These are phyloP conservation scores for Ptychochromis oligacanthus DNA, from an alignment of 2,113 vertebrate genomes.

Conservation along the genomic window DNA sequence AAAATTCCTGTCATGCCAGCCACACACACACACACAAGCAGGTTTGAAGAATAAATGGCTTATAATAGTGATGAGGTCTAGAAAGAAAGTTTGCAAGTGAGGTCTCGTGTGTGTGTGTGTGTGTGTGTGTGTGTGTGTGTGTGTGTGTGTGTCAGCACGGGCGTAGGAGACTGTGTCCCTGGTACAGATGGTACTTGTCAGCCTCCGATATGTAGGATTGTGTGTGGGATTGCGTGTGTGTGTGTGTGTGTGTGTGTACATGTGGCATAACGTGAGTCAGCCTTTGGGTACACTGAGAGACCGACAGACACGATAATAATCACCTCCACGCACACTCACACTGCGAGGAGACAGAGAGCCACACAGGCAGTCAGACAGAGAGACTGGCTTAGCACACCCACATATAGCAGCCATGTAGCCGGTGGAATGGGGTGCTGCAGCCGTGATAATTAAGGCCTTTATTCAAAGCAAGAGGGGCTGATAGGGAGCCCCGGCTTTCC, in stretches of 20 bases:
- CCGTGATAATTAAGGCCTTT: constrained; percentile 43
- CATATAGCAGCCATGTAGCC: constrained; percentile 37
- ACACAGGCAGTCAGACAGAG: constrained; percentile 49
- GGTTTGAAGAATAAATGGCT: constrained; percentile 27
- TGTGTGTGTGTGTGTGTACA: constrained; percentile 24
- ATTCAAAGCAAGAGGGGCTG: constrained; percentile 14
- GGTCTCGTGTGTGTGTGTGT: too few relatives aligned
- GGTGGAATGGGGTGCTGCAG: constrained; percentile 12
- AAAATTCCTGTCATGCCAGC: constrained; percentile 50
- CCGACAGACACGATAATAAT: constrained; percentile 69
- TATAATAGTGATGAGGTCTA: constrained; percentile 27
- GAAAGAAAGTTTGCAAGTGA: constrained; percentile 22
- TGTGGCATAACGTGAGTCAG: constrained; percentile 74
- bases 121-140: constrained; percentile 14
- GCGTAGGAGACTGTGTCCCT: constrained; percentile 58
- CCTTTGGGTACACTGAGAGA: constrained; percentile 57
- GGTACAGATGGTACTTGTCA: constrained; percentile 67
- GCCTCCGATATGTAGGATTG: constrained; percentile 61
- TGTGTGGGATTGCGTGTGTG: constrained; percentile 51
- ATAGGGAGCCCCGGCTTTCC: constrained; percentile 16
- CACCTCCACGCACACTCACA: constrained; percentile 55
- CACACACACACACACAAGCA: neutral
- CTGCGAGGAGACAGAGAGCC: constrained; percentile 41
- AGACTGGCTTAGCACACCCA: constrained; percentile 52
- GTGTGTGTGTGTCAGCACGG: constrained; percentile 9